Conservation (phyloP, 92 coral and sea anemone genomes). For the Bergia sp. region DNA sequence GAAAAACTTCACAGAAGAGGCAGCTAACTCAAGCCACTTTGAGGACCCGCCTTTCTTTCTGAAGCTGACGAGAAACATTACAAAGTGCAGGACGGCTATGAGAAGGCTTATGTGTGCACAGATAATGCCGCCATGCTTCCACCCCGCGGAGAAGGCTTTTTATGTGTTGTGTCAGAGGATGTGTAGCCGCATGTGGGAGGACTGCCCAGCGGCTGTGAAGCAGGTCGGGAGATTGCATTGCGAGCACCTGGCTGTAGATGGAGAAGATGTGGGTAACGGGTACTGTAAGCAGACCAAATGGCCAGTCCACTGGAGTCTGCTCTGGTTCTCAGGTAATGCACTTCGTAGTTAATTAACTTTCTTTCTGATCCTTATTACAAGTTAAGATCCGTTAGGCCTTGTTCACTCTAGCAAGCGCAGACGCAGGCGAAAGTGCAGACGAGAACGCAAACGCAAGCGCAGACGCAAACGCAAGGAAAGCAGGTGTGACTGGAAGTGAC, state of each 20-base stretch:
- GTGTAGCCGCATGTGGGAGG: neutral
- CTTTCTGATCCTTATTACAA: too few species aligned
- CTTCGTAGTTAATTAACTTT: too few species aligned
- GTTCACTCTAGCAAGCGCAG: too few species aligned
- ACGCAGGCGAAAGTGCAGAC: too few species aligned
- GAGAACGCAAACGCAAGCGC: too few species aligned
- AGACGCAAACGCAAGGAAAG: too few species aligned
- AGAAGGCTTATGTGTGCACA: conserved; percentile 1
- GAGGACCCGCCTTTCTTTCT: conserved; percentile 6
- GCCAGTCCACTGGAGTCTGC: neutral
- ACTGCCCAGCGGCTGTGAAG: conserved; percentile 5
- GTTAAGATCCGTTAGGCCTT: too few species aligned
- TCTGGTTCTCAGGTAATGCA: neutral
- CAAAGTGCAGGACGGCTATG: conserved; percentile 7
- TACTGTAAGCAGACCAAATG: conserved; percentile 12
- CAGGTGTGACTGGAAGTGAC: too few species aligned
- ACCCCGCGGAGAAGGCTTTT: neutral
- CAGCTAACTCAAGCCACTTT: neutral
- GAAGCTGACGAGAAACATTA: neutral
- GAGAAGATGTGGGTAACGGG: neutral
- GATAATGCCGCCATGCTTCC: neutral
- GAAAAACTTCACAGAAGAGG: neutral
- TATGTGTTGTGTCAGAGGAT: conserved; percentile 7
- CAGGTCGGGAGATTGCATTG: neutral
- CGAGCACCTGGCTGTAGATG: conserved; percentile 3